Conservation (phyloP, 2,797 vertebrate species). For the Amazonetta brasiliensis region DNA sequence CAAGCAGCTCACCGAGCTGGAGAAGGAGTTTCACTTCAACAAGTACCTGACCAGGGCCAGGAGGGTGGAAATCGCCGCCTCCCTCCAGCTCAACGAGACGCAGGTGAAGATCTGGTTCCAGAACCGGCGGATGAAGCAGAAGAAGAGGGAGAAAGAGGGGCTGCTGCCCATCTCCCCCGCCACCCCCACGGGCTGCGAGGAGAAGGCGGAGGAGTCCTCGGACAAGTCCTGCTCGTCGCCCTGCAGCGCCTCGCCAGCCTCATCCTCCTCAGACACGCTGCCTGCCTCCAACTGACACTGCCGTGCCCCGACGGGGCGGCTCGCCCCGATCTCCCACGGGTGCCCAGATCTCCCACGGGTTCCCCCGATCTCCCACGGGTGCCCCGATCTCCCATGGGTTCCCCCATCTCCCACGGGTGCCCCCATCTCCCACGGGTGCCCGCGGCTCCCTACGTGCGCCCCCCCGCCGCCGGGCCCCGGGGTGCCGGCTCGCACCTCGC, state of each 20-base stretch:
- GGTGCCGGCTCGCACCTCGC: not conserved
- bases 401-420: too few species aligned
- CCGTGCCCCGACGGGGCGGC: constrained; percentile 4
- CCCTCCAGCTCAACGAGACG: constrained; percentile 96
- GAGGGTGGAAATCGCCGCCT: constrained; percentile 94
- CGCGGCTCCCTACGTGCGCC: too few species aligned
- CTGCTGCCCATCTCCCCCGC: constrained; percentile 83
- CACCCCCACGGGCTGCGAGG: constrained; percentile 83
- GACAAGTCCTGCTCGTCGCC: constrained; percentile 92
- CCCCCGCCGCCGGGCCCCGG: not conserved
- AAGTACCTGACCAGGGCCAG: constrained; percentile 96
- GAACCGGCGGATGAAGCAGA: constrained; percentile 98
- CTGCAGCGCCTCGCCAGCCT: constrained; percentile 89
- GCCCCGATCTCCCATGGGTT: too few species aligned
- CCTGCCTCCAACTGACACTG: constrained; percentile 73
- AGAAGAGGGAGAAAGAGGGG: constrained; percentile 97
- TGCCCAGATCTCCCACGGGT: too few species aligned
- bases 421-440: too few species aligned
- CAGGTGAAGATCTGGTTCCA: constrained; percentile 99
- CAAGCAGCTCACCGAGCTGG: constrained; percentile 96
- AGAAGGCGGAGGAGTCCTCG: constrained; percentile 90
- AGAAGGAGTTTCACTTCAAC: constrained; percentile 99
- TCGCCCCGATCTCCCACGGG: not conserved
- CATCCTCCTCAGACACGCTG: constrained; percentile 86
- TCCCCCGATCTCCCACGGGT: too few species aligned